These are phyloP conservation scores for Halocaridina rubra DNA, from an alignment of 2,888 invertebrate genomes.

Conservation along the genomic window DNA sequence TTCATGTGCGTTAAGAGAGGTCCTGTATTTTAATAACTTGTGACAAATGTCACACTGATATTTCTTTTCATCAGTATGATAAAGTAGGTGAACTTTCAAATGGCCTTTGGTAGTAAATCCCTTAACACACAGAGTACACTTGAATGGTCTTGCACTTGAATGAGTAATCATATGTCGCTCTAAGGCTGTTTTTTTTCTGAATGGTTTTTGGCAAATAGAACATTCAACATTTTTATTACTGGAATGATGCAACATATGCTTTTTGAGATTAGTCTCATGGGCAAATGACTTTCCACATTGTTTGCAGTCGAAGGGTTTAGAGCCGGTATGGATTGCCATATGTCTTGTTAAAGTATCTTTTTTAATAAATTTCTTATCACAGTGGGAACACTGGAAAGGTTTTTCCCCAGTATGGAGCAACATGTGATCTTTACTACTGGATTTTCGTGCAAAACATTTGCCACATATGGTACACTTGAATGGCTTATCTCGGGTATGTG, in stretches of 20 bases:
- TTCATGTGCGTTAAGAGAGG: not conserved
- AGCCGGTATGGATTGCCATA: no score
- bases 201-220: no score
- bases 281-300: no score
- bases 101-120: not conserved
- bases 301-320: no score
- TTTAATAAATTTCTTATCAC: no score
- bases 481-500: not conserved
- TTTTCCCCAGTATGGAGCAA: no score
- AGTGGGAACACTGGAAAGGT: no score
- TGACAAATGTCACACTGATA: conserved; percentile 14
- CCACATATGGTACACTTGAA: not conserved
- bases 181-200: no score
- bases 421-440: not conserved
- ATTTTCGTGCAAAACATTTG: not conserved
- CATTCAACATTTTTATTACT: no score
- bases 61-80: conserved; percentile 1
- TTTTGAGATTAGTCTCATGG: no score
- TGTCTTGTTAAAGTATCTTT: no score
- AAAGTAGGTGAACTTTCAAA: not conserved
- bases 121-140: conserved; percentile 22
- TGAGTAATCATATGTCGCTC: conserved; percentile 13
- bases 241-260: no score
- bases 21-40: not conserved
- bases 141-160: not conserved